Percentiles rank a stretch among this genome's conserved stretches.
Evolutionary conservation across 2,888 invertebrate species (phyloP).

Genomic region (Agapostemon virescens): DNA sequence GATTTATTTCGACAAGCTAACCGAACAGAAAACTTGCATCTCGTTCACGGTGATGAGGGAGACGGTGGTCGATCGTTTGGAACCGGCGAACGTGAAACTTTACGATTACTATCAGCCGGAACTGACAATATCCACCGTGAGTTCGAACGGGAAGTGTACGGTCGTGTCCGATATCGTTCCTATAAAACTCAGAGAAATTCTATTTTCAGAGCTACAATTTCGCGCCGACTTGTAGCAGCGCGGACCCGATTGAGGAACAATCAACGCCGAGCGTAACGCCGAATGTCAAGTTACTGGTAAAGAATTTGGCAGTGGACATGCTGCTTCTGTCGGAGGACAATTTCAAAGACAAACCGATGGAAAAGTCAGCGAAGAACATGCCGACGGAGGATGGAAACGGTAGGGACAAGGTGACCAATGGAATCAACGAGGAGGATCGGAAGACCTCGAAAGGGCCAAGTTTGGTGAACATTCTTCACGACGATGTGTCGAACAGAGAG

Average conservation of each 20-base stretch:
- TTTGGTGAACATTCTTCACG: slow-evolving; percentile 41
- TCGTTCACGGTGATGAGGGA: slow-evolving; percentile 81
- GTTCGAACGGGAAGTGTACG: background rate
- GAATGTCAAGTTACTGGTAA: slow-evolving; percentile 44
- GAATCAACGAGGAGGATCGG: slow-evolving; percentile 12
- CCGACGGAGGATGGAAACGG: slow-evolving; percentile 42
- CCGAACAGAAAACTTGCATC: slow-evolving; percentile 80
- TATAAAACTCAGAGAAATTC: background rate
- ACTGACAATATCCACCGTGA: slow-evolving; percentile 82
- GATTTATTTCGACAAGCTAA: slow-evolving; percentile 82
- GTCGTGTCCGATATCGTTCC: background rate
- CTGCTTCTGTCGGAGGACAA: slow-evolving; percentile 1
- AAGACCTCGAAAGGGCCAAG: slow-evolving; percentile 22
- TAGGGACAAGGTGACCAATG: slow-evolving; percentile 52
- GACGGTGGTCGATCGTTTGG: slow-evolving; percentile 80
- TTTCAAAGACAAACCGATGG: slow-evolving; percentile 16
- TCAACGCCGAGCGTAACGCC: slow-evolving; percentile 61
- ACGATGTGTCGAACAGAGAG: slow-evolving; percentile 40
- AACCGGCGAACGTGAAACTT: slow-evolving; percentile 83
- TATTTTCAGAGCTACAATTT: slow-evolving; percentile 74
- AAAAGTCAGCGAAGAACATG: slow-evolving; percentile 29
- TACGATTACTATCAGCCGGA: slow-evolving; percentile 86
- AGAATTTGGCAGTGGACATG: background rate
- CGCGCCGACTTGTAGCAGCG: slow-evolving; percentile 71
- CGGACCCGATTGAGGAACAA: slow-evolving; percentile 64